A percentile compares a stretch with the other conserved stretches of the same genome.
phyloP scores from a whole-genome alignment of 2,888 invertebrate species.

The Polymixis flavicincta region DNA sequence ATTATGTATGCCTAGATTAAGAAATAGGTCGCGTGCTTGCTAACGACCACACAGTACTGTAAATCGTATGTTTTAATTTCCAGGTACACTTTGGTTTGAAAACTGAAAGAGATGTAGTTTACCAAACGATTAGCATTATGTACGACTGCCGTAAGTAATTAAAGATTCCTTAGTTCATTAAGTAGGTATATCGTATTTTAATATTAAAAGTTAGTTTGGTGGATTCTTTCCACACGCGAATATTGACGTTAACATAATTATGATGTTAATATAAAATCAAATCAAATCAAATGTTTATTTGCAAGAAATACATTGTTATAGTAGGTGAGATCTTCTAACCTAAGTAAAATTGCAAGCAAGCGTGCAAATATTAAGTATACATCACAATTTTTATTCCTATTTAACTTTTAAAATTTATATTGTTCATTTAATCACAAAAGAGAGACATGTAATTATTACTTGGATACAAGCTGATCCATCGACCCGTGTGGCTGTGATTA shows the following conservation, averaged over 20 bases:
- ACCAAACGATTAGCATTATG: constrained; percentile 58
- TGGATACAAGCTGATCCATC: no score
- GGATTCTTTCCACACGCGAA: not conserved
- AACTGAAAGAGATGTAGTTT: constrained; percentile 40
- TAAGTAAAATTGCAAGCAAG: no score
- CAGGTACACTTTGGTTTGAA: constrained; percentile 49
- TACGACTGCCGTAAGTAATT: constrained; percentile 64
- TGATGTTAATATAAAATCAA: no score
- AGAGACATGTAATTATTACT: no score
- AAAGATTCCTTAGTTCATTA: not conserved
- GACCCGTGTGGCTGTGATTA: no score
- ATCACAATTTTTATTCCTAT: no score
- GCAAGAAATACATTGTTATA: no score
- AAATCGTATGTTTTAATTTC: constrained; percentile 33
- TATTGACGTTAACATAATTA: not conserved
- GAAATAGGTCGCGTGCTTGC: constrained; percentile 20
- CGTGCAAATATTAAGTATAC: no score
- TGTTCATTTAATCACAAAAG: no score
- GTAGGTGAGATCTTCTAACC: no score
- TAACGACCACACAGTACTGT: constrained; percentile 26
- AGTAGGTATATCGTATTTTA: not conserved
- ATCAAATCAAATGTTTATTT: no score
- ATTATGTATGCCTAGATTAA: constrained; percentile 11
- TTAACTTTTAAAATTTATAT: no score
- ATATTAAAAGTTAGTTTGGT: not conserved